Evolutionary conservation across 2,113 vertebrate species (phyloP).

Genomic region (Thunnus thynnus): DNA sequence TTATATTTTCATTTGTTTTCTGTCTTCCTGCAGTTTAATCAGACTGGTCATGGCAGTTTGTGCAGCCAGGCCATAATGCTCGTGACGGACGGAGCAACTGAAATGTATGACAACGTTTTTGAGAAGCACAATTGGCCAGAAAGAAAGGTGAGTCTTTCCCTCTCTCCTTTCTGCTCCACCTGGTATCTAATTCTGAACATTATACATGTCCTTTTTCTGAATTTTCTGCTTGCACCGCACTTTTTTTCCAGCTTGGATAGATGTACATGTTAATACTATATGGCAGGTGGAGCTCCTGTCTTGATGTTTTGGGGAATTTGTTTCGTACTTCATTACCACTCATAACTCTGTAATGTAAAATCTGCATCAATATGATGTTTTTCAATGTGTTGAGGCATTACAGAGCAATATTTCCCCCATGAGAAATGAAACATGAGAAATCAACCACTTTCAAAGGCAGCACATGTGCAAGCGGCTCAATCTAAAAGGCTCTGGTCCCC

Average conservation of each 20-base stretch:
- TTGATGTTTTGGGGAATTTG: slow-evolving; percentile 71
- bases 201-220: slow-evolving; percentile 1
- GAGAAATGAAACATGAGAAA: slow-evolving; percentile 57
- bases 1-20: neutral
- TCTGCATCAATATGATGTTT: slow-evolving; percentile 50
- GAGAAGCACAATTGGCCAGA: slow-evolving; percentile 98
- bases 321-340: slow-evolving; percentile 57
- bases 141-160: slow-evolving; percentile 88
- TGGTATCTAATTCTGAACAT: neutral
- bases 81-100: slow-evolving; percentile 95
- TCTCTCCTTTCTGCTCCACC: neutral
- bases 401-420: slow-evolving; percentile 37
- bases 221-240: slow-evolving; percentile 43
- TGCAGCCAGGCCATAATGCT: slow-evolving; percentile 99
- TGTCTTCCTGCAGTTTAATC: slow-evolving; percentile 90
- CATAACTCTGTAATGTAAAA: slow-evolving; percentile 50
- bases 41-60: slow-evolving; percentile 94
- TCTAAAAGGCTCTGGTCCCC: slow-evolving; percentile 17
- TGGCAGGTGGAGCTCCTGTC: slow-evolving; percentile 38
- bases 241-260: slow-evolving; percentile 33
- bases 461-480: slow-evolving; percentile 28
- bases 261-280: slow-evolving; percentile 47
- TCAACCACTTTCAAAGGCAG: slow-evolving; percentile 68
- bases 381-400: slow-evolving; percentile 49
- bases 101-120: slow-evolving; percentile 95